Conservation (phyloP, 2,113 vertebrate genomes). For the Nannobrachium achirus region DNA sequence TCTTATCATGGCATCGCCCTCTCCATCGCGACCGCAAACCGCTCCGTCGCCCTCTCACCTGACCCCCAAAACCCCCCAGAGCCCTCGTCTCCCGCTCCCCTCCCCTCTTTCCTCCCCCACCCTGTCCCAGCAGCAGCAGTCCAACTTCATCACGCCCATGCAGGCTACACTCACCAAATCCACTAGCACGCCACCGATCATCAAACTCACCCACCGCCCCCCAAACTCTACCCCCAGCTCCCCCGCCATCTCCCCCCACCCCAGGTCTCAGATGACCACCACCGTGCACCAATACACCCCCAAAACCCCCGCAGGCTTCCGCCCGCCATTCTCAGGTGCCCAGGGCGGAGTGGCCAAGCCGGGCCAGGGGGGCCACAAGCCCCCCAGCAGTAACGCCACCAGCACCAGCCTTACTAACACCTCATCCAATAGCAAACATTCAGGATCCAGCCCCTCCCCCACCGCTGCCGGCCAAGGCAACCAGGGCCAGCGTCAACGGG, state of each 20-base stretch:
- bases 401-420: conserved; percentile 73
- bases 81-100: conserved; percentile 43
- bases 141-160: conserved; percentile 84
- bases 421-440: conserved; percentile 69
- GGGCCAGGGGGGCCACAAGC: conserved; percentile 59
- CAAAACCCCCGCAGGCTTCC: conserved; percentile 67
- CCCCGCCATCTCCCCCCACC: conserved; percentile 51
- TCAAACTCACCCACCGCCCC: conserved; percentile 77
- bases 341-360: conserved; percentile 55
- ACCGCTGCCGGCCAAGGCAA: conserved; percentile 35
- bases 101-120: conserved; percentile 17
- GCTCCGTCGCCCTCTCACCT: conserved; percentile 76
- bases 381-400: conserved; percentile 63
- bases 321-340: conserved; percentile 69
- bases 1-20: conserved; percentile 44
- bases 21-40: conserved; percentile 65
- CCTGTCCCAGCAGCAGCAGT: conserved; percentile 62
- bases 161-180: conserved; percentile 83
- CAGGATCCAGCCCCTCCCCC: conserved; percentile 65
- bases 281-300: conserved; percentile 70
- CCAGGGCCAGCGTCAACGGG: conserved; percentile 73
- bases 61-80: conserved; percentile 57
- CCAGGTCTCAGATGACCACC: conserved; percentile 68
- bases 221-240: conserved; percentile 52
- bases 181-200: conserved; percentile 73